Evolutionary conservation across 1,140 invertebrate species (phyloP).

Genomic region (Dolichoris vasculosae): DNA sequence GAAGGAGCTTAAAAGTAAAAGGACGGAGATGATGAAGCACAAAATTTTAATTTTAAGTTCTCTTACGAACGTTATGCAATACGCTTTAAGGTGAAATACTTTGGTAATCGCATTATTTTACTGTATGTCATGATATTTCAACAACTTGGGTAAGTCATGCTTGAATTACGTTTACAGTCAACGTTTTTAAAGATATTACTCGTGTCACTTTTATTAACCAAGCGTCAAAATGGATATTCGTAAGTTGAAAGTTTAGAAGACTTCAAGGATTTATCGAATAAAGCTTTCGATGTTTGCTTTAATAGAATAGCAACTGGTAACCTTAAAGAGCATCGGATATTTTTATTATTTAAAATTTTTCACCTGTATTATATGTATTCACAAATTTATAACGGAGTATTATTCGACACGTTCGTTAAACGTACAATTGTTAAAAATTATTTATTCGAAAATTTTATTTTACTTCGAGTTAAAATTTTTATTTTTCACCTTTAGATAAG

Average conservation of each 20-base stretch:
- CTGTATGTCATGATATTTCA: not conserved
- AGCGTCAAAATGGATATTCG: not conserved
- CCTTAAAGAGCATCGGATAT: not conserved
- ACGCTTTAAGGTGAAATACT: not conserved
- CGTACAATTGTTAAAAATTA: too few relatives aligned
- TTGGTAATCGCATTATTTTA: not conserved
- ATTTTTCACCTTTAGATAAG: too few relatives aligned
- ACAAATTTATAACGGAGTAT: too few relatives aligned
- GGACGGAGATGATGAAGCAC: not conserved
- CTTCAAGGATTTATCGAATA: not conserved
- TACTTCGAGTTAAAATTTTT: too few relatives aligned
- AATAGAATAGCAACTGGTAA: not conserved
- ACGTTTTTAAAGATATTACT: not conserved
- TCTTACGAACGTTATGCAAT: not conserved
- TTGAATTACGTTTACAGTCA: not conserved
- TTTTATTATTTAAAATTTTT: too few relatives aligned
- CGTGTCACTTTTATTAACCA: not conserved
- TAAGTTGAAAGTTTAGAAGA: not conserved
- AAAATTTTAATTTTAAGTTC: not conserved
- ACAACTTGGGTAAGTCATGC: not conserved
- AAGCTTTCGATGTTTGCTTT: not conserved
- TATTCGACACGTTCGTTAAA: too few relatives aligned
- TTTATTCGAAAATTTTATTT: too few relatives aligned
- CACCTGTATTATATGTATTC: too few relatives aligned
- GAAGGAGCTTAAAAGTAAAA: not conserved